Evolutionary conservation across 2,797 vertebrate genomes (phyloP).

Genomic region (Strix occidentalis): DNA sequence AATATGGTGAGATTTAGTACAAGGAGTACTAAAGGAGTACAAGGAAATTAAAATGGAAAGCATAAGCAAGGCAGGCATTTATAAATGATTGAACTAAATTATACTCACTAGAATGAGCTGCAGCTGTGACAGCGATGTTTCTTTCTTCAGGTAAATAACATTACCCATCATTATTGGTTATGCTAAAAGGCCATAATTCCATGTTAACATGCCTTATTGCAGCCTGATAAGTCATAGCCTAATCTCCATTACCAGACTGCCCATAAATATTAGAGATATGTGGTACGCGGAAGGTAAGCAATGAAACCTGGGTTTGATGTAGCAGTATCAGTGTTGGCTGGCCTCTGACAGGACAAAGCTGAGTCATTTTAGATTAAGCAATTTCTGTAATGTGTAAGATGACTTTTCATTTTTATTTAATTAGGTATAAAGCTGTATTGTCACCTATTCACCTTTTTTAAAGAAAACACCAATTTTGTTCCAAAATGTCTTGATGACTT

Average conservation of each 20-base stretch:
- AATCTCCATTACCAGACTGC: constrained; percentile 37
- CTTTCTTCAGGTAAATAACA: constrained; percentile 66
- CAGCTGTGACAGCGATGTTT: constrained; percentile 39
- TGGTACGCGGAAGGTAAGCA: neutral
- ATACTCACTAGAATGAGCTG: constrained; percentile 20
- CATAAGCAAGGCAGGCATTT: constrained; percentile 53
- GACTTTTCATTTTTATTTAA: neutral
- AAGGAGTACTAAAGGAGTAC: constrained; percentile 18
- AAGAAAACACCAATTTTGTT: neutral
- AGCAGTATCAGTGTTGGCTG: neutral
- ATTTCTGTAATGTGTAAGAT: neutral
- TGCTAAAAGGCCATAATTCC: constrained; percentile 50
- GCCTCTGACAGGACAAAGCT: neutral
- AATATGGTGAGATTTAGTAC: constrained; percentile 12
- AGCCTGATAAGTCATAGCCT: constrained; percentile 41
- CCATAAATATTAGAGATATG: constrained; percentile 32
- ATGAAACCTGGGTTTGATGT: constrained; percentile 25
- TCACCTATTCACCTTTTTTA: neutral
- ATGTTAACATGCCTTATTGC: constrained; percentile 42
- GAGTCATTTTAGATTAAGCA: constrained; percentile 7
- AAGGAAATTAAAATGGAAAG: constrained; percentile 63
- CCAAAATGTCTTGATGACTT: neutral
- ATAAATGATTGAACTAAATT: constrained; percentile 65
- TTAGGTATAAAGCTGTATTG: neutral
- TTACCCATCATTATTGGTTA: constrained; percentile 40